These are phyloP conservation scores for Drosophila meridionalis DNA, from an alignment of 2,888 invertebrate genomes.

Conservation along the genomic window DNA sequence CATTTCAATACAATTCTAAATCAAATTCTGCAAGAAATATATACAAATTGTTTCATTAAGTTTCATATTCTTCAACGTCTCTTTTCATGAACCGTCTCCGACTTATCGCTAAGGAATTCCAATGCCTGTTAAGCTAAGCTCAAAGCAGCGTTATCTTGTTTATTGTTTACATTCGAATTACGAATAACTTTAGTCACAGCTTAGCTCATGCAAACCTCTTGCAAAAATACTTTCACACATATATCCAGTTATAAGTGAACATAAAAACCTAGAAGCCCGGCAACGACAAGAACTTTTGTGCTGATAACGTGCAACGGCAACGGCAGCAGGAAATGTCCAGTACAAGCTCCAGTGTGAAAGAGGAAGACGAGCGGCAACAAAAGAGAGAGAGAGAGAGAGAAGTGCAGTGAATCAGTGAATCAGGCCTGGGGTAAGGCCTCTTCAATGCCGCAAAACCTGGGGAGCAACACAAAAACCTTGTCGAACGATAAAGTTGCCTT, in stretches of 20 bases:
- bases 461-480: constrained; percentile 18
- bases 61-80: too few relatives aligned
- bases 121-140: neutral
- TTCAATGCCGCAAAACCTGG: constrained; percentile 31
- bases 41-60: too few relatives aligned
- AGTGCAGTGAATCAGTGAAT: constrained; percentile 28
- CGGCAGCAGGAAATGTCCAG: constrained; percentile 69
- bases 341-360: constrained; percentile 11
- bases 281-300: constrained; percentile 38
- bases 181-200: constrained; percentile 9
- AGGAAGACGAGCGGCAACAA: constrained; percentile 9
- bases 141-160: constrained; percentile 11
- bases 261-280: constrained; percentile 13
- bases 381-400: neutral
- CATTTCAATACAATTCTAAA: too few relatives aligned
- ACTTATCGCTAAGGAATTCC: neutral
- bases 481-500: constrained; percentile 69
- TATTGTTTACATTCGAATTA: constrained; percentile 12
- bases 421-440: constrained; percentile 15
- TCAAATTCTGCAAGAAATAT: too few relatives aligned
- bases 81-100: too few relatives aligned
- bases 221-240: constrained; percentile 29
- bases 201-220: constrained; percentile 4
- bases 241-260: constrained; percentile 17
- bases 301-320: constrained; percentile 68